Conservation (phyloP, 2,113 vertebrate species). For the Puffinus mauretanicus region DNA sequence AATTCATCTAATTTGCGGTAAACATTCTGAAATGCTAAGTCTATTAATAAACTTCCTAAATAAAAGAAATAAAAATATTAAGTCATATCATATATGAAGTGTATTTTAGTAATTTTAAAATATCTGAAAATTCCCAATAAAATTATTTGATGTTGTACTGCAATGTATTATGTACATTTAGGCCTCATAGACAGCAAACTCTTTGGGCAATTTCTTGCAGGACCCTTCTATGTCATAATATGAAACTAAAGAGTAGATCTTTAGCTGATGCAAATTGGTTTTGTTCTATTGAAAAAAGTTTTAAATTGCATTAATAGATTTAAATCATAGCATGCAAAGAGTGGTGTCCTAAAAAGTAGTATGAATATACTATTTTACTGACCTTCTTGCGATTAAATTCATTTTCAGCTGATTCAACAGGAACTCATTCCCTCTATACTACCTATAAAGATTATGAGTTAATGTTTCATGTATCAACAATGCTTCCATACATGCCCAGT, state of each 20-base stretch:
- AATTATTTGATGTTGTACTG: not conserved
- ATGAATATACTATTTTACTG: not conserved
- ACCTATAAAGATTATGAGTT: conserved; percentile 98
- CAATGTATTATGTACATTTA: not conserved
- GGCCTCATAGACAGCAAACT: not conserved
- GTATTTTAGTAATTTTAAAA: not conserved
- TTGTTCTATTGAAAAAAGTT: not conserved
- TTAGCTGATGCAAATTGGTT: not conserved
- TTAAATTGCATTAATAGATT: not conserved
- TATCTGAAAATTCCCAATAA: not conserved
- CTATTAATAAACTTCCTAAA: not conserved
- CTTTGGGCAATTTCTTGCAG: not conserved
- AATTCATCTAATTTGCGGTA: not conserved
- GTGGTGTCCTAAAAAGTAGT: not conserved
- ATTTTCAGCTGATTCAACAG: conserved; percentile 92
- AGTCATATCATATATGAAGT: not conserved
- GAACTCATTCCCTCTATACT: conserved; percentile 96
- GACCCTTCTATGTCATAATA: not conserved
- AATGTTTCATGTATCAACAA: conserved; percentile 98
- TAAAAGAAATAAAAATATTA: not conserved
- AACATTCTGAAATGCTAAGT: not conserved
- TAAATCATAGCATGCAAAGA: not conserved
- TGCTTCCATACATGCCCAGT: conserved; percentile 95
- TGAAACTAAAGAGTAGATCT: not conserved
- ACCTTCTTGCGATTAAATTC: conserved; percentile 8